Evolutionary conservation across 2,888 invertebrate genomes (phyloP).

Genomic region (Salpingus planirostris): DNA sequence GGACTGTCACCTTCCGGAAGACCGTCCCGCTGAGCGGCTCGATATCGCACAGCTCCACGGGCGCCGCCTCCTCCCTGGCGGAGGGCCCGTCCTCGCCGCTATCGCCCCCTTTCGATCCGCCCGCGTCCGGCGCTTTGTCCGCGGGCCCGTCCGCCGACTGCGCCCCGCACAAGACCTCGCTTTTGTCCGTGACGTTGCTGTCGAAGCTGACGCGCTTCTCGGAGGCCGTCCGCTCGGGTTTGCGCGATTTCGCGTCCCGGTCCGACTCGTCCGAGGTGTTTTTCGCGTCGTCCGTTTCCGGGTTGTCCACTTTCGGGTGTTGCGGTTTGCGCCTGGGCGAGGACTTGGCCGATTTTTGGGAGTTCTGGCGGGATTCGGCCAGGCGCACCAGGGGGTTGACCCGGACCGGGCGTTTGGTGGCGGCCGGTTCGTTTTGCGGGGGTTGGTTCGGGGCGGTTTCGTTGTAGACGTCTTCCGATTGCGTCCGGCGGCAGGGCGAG

Average conservation of each 20-base stretch:
- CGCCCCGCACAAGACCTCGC: not conserved
- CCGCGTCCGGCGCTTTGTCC: not conserved
- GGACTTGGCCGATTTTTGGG: slow-evolving; percentile 10
- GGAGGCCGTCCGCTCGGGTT: slow-evolving; percentile 3
- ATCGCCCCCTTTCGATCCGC: slow-evolving; percentile 9
- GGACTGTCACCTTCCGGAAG: slow-evolving; percentile 56
- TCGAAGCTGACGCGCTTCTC: slow-evolving; percentile 32
- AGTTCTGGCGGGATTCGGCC: slow-evolving; percentile 21
- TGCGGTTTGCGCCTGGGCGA: slow-evolving; percentile 11
- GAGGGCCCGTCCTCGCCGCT: slow-evolving; percentile 18
- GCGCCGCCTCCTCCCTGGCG: slow-evolving; percentile 23
- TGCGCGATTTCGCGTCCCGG: too few relatives aligned
- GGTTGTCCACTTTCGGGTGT: slow-evolving; percentile 6
- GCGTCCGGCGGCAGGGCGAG: slow-evolving; percentile 29
- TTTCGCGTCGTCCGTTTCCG: slow-evolving; percentile 5
- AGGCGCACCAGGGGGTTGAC: slow-evolving; percentile 35
- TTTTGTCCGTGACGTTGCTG: slow-evolving; percentile 12
- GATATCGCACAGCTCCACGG: slow-evolving; percentile 36
- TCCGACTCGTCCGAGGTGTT: slow-evolving; percentile 1
- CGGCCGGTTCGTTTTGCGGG: slow-evolving; percentile 7
- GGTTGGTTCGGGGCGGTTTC: slow-evolving; percentile 15
- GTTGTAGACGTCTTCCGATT: slow-evolving; percentile 36
- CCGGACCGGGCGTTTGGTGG: slow-evolving; percentile 22
- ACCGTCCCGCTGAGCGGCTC: slow-evolving; percentile 56
- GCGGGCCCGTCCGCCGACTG: not conserved